Evolutionary conservation across 2,888 invertebrate species (phyloP).

Genomic region (Apamea epomidion): DNA sequence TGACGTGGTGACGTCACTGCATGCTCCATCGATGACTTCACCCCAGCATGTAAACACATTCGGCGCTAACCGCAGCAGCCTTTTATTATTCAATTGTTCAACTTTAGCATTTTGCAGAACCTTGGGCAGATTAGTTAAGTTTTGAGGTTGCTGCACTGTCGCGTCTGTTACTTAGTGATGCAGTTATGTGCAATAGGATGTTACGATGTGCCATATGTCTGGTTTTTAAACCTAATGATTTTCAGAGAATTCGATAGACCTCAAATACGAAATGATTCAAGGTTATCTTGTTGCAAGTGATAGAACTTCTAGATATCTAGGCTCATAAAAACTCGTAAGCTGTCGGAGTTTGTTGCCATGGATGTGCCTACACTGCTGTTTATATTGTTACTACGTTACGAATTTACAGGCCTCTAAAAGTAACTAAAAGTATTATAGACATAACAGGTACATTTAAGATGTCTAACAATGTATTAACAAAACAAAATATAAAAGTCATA

Average conservation of each 20-base stretch:
- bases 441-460: slow-evolving; percentile 6
- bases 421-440: slow-evolving; percentile 26
- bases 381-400: too few relatives aligned
- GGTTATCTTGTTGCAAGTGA: too few relatives aligned
- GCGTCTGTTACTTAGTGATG: slow-evolving; percentile 37
- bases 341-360: too few relatives aligned
- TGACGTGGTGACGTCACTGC: slow-evolving; percentile 69
- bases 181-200: slow-evolving; percentile 25
- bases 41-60: slow-evolving; percentile 64
- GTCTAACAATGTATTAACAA: slow-evolving; percentile 17
- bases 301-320: too few relatives aligned
- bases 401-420: slow-evolving; percentile 13
- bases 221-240: neutral
- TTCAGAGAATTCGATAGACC: neutral
- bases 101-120: slow-evolving; percentile 75
- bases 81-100: slow-evolving; percentile 64
- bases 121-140: slow-evolving; percentile 70
- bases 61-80: slow-evolving; percentile 34
- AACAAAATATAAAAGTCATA: slow-evolving; percentile 17
- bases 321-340: too few relatives aligned
- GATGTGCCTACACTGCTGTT: too few relatives aligned
- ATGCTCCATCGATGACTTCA: slow-evolving; percentile 76
- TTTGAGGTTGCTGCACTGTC: slow-evolving; percentile 65
- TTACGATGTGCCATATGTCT: neutral
- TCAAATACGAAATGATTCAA: neutral